A percentile compares a stretch with the other conserved stretches of the same genome.
Evolutionary conservation across 2,113 vertebrate genomes (phyloP).

Genomic region (Athene cunicularia): DNA sequence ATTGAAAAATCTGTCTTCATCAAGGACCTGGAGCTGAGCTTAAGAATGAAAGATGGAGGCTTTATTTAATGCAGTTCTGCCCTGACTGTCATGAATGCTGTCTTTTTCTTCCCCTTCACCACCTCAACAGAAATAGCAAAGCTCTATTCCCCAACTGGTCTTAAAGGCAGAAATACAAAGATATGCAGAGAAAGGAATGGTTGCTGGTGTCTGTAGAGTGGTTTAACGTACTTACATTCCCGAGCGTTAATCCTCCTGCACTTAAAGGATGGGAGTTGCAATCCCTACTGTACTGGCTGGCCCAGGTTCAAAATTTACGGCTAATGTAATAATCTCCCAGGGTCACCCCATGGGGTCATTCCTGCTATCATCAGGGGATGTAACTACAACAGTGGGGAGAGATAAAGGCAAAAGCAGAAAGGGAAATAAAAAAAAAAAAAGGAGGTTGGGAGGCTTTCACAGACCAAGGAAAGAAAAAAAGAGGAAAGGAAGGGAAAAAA

Average conservation of each 20-base stretch:
- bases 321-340: constrained; percentile 19
- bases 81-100: constrained; percentile 39
- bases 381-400: not conserved
- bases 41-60: constrained; percentile 58
- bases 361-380: constrained; percentile 33
- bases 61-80: constrained; percentile 46
- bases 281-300: constrained; percentile 48
- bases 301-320: constrained; percentile 13
- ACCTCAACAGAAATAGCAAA: constrained; percentile 51
- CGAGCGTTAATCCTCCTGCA: constrained; percentile 52
- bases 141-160: constrained; percentile 50
- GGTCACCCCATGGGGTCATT: constrained; percentile 19
- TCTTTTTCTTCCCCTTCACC: constrained; percentile 48
- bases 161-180: constrained; percentile 31
- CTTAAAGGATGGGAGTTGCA: constrained; percentile 54
- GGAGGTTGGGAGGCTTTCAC: not conserved
- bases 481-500: not conserved
- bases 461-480: not conserved
- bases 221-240: constrained; percentile 7
- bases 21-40: constrained; percentile 38
- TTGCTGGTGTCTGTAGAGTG: constrained; percentile 30
- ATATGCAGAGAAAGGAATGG: constrained; percentile 30
- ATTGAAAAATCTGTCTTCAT: constrained; percentile 74
- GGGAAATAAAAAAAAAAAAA: not conserved
- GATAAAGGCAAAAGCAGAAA: not conserved